A percentile compares a stretch with the other conserved stretches of the same genome.
These are phyloP conservation scores for Illadopsis cleaveri DNA, from an alignment of 2,113 vertebrate genomes.

Conservation along the genomic window DNA sequence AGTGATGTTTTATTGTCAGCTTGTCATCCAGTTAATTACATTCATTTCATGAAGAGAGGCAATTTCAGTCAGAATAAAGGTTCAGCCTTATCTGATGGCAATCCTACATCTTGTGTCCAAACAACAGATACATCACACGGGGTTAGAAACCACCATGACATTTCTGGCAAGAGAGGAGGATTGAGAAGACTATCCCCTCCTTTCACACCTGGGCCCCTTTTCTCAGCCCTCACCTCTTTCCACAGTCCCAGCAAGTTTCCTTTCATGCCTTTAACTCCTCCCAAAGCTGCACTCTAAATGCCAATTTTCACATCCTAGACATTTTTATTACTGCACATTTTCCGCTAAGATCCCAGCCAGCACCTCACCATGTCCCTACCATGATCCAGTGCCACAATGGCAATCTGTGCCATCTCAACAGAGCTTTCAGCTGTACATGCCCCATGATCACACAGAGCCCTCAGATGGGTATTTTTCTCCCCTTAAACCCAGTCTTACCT, in stretches of 20 bases:
- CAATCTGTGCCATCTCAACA: background rate
- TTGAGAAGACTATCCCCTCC: background rate
- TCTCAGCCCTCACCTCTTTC: background rate
- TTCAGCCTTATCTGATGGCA: background rate
- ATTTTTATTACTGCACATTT: background rate
- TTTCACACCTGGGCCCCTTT: background rate
- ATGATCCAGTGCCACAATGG: background rate
- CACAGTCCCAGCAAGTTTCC: background rate
- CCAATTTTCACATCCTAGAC: background rate
- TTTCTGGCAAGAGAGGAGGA: background rate
- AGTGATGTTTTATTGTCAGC: background rate
- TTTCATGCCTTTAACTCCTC: background rate
- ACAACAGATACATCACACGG: background rate
- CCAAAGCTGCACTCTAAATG: background rate
- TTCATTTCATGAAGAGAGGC: background rate
- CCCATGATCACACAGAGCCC: background rate
- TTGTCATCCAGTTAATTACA: background rate
- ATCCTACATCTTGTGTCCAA: background rate
- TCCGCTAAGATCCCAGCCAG: background rate
- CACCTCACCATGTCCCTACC: background rate
- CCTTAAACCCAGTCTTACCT: background rate
- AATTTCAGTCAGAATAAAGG: background rate
- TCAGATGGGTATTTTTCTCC: background rate
- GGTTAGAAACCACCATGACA: rapidly evolving
- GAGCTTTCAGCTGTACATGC: background rate